Base-by-base conservation (phyloP, 2,113 vertebrate genomes). In the Pampusana beccarii region DNA sequence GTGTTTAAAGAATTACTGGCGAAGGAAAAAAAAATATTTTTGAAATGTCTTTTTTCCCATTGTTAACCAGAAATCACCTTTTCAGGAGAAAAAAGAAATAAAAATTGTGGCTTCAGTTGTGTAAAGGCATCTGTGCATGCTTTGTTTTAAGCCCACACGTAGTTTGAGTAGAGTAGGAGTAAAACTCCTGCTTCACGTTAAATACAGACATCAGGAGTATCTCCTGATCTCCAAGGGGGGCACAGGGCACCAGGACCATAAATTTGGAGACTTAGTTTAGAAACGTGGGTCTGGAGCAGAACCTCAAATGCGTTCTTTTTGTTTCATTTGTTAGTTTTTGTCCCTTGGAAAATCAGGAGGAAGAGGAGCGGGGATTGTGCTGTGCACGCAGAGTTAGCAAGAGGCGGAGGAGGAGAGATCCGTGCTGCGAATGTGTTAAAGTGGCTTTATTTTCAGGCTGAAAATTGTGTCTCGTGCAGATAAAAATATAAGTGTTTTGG, bases 391-490 rank as follows among this genome's bases (percentile, higher is more conserved):
- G 29, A 75, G 84, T 29, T 46, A 46, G 44, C 44, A 46, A 91
- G 84, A 73, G 67, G 46, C 66, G 93, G 86, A 86, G 88, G 92
- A 91, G 90, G 88, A 73, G 19, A 18, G 90, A 36, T 67, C 57
- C 87, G 87, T 86, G 86, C 92, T 94, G 90, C 12, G 60, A 88
- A 67, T 4, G 42, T 86, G 77, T 75, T 64, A 90, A 79, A 91
- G 58, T 13, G 53, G 40, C 53, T 60, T 88, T 93, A 73, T 93
- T 92, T 95, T 66, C 71, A 70, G 92, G 82, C 93, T 90, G 85
- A 31, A 89, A 86, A 86, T 81, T 79, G 75, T 67, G 74, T 88
- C 88, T 90, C 57, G 18, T 57, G 69, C 75, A n/a, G 92, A 80
- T 92, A 86, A 93, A 95, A 96, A 84, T 93, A 3, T 1, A 69